Evolutionary conservation across 2,113 vertebrate genomes (phyloP).

Genomic region (Melanocharis versteri): DNA sequence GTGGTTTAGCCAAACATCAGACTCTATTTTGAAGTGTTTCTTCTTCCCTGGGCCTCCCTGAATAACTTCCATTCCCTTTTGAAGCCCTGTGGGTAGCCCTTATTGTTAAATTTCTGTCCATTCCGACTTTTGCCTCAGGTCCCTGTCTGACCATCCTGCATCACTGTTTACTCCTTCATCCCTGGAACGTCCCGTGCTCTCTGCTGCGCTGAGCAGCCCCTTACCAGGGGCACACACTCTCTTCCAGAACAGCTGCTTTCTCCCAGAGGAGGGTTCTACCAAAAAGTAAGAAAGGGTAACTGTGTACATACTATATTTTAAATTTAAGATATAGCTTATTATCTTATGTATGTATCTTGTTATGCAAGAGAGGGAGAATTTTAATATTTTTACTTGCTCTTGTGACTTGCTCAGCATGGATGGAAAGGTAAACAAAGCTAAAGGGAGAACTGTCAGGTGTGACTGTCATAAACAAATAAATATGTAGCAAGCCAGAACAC

Average conservation of each 20-base stretch:
- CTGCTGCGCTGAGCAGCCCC: neutral
- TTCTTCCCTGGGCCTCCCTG: neutral
- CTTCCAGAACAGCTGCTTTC: neutral
- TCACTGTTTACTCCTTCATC: neutral
- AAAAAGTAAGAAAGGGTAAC: neutral
- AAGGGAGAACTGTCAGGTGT: neutral
- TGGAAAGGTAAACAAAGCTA: neutral
- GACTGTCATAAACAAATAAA: neutral
- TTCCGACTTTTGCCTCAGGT: neutral
- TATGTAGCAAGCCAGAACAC: neutral
- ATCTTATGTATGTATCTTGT: neutral
- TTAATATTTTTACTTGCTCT: neutral
- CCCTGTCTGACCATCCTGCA: neutral
- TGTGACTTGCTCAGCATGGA: neutral
- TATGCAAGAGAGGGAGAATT: neutral
- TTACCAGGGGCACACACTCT: neutral
- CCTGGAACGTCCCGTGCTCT: neutral
- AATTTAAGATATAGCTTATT: neutral
- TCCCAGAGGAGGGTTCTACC: neutral
- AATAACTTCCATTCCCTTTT: neutral
- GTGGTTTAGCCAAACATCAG: neutral
- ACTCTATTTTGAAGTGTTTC: neutral
- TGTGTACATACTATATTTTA: neutral
- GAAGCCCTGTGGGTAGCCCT: neutral
- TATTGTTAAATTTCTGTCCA: neutral